Evolutionary conservation across 2,888 invertebrate species (phyloP).

Genomic region (Nebria brevicollis): DNA sequence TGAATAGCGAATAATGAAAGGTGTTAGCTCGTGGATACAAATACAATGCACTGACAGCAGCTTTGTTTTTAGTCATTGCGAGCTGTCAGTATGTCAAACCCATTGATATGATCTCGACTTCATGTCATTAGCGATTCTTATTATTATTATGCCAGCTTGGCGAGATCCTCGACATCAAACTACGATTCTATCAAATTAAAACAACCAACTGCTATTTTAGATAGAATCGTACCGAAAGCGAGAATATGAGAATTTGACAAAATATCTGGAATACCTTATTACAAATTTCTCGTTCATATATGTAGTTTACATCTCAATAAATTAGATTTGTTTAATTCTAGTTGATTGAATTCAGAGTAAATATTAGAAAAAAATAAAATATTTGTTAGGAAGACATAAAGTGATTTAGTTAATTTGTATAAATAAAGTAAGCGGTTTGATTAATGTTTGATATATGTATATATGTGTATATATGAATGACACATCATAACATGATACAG

Average conservation of each 20-base stretch:
- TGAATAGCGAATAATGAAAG: constrained; percentile 20
- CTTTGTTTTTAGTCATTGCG: constrained; percentile 53
- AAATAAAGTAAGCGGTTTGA: background rate
- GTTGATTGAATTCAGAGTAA: no score
- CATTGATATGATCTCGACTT: constrained; percentile 51
- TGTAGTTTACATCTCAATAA: no score
- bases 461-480: background rate
- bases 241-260: no score
- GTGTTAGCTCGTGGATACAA: constrained; percentile 25
- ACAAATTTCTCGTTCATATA: no score
- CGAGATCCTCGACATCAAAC: background rate
- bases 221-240: no score
- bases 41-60: constrained; percentile 51
- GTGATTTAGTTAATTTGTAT: no score
- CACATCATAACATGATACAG: background rate
- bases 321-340: no score
- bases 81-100: constrained; percentile 51
- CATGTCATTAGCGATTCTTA: constrained; percentile 31
- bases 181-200: no score
- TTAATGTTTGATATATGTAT: background rate
- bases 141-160: background rate
- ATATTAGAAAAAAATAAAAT: no score
- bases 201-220: no score
- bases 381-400: no score
- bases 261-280: no score